Base-by-base conservation (phyloP, 2,797 vertebrate genomes). In the Halcyon badia region DNA sequence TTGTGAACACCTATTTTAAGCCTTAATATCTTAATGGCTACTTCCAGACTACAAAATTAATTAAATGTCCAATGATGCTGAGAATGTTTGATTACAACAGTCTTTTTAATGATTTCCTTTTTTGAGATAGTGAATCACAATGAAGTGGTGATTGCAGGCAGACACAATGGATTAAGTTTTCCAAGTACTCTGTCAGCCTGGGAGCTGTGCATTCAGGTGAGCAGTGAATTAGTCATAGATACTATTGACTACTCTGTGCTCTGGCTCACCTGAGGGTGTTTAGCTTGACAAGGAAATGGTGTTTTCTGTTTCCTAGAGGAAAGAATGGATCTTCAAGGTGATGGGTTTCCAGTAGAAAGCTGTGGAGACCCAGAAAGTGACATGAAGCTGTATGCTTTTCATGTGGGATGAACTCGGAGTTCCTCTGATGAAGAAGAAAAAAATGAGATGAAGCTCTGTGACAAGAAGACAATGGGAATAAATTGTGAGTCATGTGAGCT, bases 11-110 rank as follows among this genome's bases (percentile, higher is more conserved):
- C 3, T 79, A 6, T 28, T 84, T 58, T 90, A 58, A 71, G 31
- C 37, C n/a, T 83, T 72, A 72, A 31, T 88, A 31, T 90, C 49
- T 87, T 75, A 83, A 48, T 35, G 28, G 44, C 49, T 77, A 22
- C 42, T 76, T 76, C 24, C 42, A 72, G 20, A 49, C 54, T 68
- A 42, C 19, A 20, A 84, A 77, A 31, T 66, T 84, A 87, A 62
- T 65, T 24, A 68, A 52, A 62, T 72, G 14, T 72, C 11, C 52
- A 44, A 68, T n/a, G 48, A 49, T 57, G 39, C 24, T 72, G 39
- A 58, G 24, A 62, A 52, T 87, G 28, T 80, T 76, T 83, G 14
- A 41, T 79, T 82, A 4, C 26, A 79, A 73, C n/a, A 44, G 30
- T 41, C 26, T 89, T 68, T 58, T 72, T 54, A 37, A 73, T 82